Conservation (phyloP, 2,888 invertebrate genomes). For the Drosophila lacicola region DNA sequence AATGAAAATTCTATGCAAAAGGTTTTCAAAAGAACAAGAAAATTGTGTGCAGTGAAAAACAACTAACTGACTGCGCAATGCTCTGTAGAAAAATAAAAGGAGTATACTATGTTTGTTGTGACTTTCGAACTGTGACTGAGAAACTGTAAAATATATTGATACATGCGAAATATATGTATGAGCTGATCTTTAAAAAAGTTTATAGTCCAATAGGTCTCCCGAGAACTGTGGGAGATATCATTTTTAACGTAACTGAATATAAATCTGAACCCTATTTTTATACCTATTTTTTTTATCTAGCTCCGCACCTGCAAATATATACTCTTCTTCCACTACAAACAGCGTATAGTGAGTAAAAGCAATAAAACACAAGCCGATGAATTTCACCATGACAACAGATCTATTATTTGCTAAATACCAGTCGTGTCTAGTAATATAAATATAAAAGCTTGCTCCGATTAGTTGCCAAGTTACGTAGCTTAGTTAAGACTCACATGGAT, state of each 20-base stretch:
- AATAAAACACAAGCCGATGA: constrained; percentile 8
- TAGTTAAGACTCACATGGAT: neutral
- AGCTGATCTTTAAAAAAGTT: too few relatives aligned
- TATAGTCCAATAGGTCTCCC: too few relatives aligned
- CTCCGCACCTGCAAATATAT: neutral
- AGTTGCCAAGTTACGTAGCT: constrained; percentile 13
- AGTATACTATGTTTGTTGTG: too few relatives aligned
- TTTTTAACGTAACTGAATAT: too few relatives aligned
- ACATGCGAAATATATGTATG: too few relatives aligned
- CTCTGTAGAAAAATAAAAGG: neutral
- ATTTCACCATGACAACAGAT: constrained; percentile 30
- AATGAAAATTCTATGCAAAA: constrained; percentile 22
- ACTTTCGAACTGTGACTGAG: too few relatives aligned
- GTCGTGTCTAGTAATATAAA: constrained; percentile 11
- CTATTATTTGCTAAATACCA: constrained; percentile 11
- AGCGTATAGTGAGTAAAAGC: constrained; percentile 5
- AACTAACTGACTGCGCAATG: neutral
- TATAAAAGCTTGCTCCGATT: constrained; percentile 1
- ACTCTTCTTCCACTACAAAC: neutral
- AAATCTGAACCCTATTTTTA: too few relatives aligned
- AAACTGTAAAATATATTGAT: too few relatives aligned
- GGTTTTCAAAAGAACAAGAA: constrained; percentile 26
- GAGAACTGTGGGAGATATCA: too few relatives aligned
- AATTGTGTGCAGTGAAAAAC: neutral
- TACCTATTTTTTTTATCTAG: neutral